Percentiles rank a stretch among this genome's conserved stretches.
These are phyloP conservation scores for Lasioglossum marginatum DNA, from an alignment of 2,888 invertebrate genomes.

Conservation along the genomic window DNA sequence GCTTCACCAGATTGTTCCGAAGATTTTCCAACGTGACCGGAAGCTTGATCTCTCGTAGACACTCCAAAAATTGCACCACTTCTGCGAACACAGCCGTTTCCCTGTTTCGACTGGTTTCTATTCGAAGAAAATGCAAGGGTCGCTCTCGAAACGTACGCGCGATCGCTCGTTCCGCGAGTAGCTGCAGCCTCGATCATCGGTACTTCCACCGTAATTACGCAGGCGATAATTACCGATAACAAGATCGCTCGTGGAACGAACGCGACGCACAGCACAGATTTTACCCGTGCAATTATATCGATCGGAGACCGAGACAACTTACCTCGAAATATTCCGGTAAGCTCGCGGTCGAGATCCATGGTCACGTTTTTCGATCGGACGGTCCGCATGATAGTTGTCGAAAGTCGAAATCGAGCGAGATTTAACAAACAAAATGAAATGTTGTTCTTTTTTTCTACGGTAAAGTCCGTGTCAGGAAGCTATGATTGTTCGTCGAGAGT, in stretches of 20 bases:
- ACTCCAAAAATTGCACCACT: conserved; percentile 76
- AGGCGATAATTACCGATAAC: not conserved
- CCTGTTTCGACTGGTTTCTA: not conserved
- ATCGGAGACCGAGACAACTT: conserved; percentile 37
- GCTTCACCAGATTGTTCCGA: conserved; percentile 71
- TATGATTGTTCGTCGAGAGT: not conserved
- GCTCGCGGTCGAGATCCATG: conserved; percentile 72
- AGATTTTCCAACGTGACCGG: conserved; percentile 65
- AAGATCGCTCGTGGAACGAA: conserved; percentile 1
- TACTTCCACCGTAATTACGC: not conserved
- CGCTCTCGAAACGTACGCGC: not conserved
- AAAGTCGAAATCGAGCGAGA: not conserved
- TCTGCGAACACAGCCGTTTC: conserved; percentile 58
- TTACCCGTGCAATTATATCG: not conserved
- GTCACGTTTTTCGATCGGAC: conserved; percentile 1
- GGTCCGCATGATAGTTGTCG: not conserved
- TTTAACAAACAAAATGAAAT: not conserved
- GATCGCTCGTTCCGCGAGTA: not conserved
- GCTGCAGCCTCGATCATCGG: not conserved
- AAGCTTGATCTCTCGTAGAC: conserved; percentile 70
- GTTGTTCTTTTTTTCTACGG: not conserved
- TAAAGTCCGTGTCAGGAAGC: not conserved
- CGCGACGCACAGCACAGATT: not conserved
- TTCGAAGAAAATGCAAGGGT: not conserved
- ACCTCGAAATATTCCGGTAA: conserved; percentile 72